Evolutionary conservation across 2,888 invertebrate genomes (phyloP), one percentile per base, ranked within the genome.

Genomic region (Pandemis heparana): DNA sequence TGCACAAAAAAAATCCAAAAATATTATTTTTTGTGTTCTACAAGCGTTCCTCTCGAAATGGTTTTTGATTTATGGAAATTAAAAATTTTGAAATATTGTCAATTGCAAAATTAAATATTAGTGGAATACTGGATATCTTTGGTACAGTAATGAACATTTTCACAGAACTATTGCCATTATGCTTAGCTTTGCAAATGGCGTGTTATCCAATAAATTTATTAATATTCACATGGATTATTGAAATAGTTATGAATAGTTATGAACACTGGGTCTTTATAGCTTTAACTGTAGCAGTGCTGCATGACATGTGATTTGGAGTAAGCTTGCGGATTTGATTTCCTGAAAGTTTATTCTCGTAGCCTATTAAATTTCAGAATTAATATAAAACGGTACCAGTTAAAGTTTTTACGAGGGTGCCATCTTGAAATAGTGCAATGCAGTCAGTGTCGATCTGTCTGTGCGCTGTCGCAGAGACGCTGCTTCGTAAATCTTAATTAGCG

Each of bases 401-500:
- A 51, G 7, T 51, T 73, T 74, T 74, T 74, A 74, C 41, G 63
- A 65, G 66, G 41, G 56, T 62, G 59, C 48, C 64, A 69, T 69
- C 69, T 74, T 74, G 74, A 65, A 74, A 74, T 74, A 70, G 74
- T 74, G 51, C 60, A 61, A 48, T 51, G 65, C 74, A 51, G 64
- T 64, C 62, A 43, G 65, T 70, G 69, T 70, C 74, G 74, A 74
- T 70, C 74, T 65, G 53, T 70, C 65, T 60, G 59, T 69, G 56
- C 56, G 56, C 65, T 60, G 63, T 64, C 69, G 48, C 63, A 53
- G n/a, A 69, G 60, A 16, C 41, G 14, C 48, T 61, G 38, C 69
- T 53, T 32, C 43, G 74, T 74, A 70, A 65, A 74, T 74, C 74
- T 74, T 70, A 70, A 74, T 74, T 74, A 74, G 74, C 74, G 60